Percentiles rank a stretch among this genome's conserved stretches.
These are phyloP conservation scores for Bugulina stolonifera DNA, from an alignment of 2,888 invertebrate species.

Conservation along the genomic window DNA sequence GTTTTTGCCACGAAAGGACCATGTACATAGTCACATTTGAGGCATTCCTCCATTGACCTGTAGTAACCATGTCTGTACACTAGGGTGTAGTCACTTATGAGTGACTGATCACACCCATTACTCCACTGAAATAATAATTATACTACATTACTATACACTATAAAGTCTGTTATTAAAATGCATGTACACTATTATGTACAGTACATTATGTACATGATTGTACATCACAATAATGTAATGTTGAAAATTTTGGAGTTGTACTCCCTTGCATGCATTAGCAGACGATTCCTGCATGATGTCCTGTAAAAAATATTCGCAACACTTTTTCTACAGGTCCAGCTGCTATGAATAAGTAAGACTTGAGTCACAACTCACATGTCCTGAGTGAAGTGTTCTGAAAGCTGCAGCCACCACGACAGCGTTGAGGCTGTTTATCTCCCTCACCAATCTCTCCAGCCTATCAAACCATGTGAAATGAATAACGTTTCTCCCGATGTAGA, in stretches of 20 bases:
- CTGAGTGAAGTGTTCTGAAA: conserved; percentile 34
- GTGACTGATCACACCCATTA: conserved; percentile 39
- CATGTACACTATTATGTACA: no score
- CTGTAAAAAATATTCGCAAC: no score
- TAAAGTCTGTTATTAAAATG: no score
- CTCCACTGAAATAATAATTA: conserved; percentile 40
- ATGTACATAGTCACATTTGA: conserved; percentile 42
- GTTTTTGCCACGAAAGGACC: conserved; percentile 40
- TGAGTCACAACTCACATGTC: background rate
- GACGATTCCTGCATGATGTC: no score
- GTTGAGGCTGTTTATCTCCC: conserved; percentile 35
- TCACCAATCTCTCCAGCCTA: conserved; percentile 37
- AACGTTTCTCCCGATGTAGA: conserved; percentile 36
- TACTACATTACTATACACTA: no score
- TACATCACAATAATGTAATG: no score
- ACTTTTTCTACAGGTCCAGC: no score
- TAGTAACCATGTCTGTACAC: conserved; percentile 39
- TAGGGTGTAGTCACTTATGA: conserved; percentile 39
- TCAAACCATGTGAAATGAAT: conserved; percentile 35
- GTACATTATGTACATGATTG: no score
- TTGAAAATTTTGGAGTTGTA: no score
- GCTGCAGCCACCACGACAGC: conserved; percentile 39
- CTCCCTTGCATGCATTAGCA: no score
- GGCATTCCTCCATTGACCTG: conserved; percentile 40
- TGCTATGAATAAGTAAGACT: no score